Evolutionary conservation across 2,797 vertebrate genomes (phyloP), one percentile per base, ranked within the genome.

Genomic region (Sylvilagus floridanus): DNA sequence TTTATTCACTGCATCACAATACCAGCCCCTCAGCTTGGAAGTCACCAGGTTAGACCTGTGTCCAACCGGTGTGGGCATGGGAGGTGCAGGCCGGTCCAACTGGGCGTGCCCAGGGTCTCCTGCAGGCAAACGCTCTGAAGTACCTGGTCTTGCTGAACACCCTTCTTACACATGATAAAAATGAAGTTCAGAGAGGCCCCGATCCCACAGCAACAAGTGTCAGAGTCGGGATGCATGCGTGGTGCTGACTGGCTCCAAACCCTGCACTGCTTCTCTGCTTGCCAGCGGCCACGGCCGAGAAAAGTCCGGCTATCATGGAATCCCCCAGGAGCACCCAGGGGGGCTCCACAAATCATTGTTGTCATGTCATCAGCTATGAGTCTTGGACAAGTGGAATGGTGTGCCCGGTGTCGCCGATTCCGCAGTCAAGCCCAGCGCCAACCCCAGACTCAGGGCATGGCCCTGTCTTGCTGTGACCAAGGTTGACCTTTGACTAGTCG

Each of bases 311-410:
- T 35, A 19, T 7, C 28, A 65, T 22, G 6, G 4, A 4, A 19
- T 22, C 75, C 35, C 66, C 24, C 42, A 57, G 54, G 54, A 57
- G 16, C 19, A 21, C 19, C 8, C 1, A 0, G 26, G 10, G 17
- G 1, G 37, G 17, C 3, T 11, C 26, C 4, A 35, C 68, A 37
- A 73, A 19, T n/a, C 37, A 28, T n/a, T 32, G 26, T 32, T 85
- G 57, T 79, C 66, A 7, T 65, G 86, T 79, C 52, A 79, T 21
- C 42, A 66, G 90, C 60, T 63, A 52, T 87, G 89, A 62, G 11
- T 76, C 57, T 71, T 65, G 66, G 26, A 60, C 66, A 85, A 76
- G 37, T 7, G 52, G 75, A 47, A 21, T 71, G 5, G 30, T 14
- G 84, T 60, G 24, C 72, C 77, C 81, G 30, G 10, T 71, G 54